phyloP scores from a whole-genome alignment of 2,888 invertebrate genomes.

The Oithona nana region DNA sequence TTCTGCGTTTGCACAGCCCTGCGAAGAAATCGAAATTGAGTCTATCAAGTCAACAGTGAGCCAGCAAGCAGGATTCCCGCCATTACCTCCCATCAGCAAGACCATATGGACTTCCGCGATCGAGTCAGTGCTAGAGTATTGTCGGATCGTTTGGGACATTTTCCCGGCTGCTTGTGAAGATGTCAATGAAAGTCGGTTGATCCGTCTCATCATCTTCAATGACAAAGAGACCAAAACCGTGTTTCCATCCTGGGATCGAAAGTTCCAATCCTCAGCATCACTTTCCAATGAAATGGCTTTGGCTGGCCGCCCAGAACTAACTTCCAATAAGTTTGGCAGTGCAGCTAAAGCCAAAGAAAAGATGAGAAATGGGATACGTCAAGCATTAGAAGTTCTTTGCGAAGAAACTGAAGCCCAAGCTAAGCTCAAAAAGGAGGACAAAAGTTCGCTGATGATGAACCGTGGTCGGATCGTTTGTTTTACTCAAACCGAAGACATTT shows the following conservation, averaged over 20 bases:
- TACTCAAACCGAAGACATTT: background rate
- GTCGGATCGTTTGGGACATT: slow-evolving; percentile 86
- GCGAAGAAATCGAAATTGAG: slow-evolving; percentile 54
- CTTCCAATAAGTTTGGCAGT: background rate
- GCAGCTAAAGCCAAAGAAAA: background rate
- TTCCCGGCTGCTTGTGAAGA: slow-evolving; percentile 57
- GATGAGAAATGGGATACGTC: background rate
- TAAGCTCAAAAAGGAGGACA: background rate
- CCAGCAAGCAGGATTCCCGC: slow-evolving; percentile 41
- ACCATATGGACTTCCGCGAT: slow-evolving; percentile 90
- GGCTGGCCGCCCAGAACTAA: slow-evolving; percentile 2
- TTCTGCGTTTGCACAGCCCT: background rate
- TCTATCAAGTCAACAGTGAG: slow-evolving; percentile 23
- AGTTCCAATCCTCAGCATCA: background rate
- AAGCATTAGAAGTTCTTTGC: background rate
- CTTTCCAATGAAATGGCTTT: background rate
- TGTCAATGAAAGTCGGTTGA: slow-evolving; percentile 30
- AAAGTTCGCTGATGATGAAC: background rate
- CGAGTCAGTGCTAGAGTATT: slow-evolving; percentile 86
- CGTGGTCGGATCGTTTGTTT: slow-evolving; percentile 7
- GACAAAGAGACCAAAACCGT: slow-evolving; percentile 27
- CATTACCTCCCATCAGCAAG: slow-evolving; percentile 66
- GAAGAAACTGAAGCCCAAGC: slow-evolving; percentile 3
- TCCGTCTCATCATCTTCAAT: slow-evolving; percentile 70
- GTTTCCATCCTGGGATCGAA: background rate